Conservation (phyloP, 2,113 vertebrate genomes). For the Antennarius striatus region DNA sequence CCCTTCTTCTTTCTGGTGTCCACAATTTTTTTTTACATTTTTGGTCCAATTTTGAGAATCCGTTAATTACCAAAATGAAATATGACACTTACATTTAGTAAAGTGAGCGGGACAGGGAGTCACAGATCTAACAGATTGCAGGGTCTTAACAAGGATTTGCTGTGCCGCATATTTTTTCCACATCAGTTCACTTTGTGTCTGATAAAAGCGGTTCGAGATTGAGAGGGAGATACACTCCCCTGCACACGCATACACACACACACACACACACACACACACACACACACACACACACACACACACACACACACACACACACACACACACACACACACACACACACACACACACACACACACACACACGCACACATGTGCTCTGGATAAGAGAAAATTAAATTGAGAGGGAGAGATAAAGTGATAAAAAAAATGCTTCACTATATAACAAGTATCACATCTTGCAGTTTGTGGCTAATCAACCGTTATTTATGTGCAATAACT, state of each 20-base stretch:
- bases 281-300: no score
- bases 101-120: conserved; percentile 20
- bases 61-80: conserved; percentile 37
- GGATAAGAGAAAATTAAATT: conserved; percentile 9
- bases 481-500: conserved; percentile 1
- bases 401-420: not conserved
- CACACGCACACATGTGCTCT: not conserved
- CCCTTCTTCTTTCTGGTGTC: not conserved
- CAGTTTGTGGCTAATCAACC: not conserved
- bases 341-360: no score
- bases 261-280: no score
- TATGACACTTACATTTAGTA: conserved; percentile 13
- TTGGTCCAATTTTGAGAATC: not conserved
- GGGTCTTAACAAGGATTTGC: conserved; percentile 54
- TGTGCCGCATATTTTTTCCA: conserved; percentile 44
- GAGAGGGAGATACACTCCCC: conserved; percentile 7
- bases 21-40: not conserved
- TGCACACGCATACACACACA: no score
- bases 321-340: no score
- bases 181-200: conserved; percentile 46
- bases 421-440: not conserved
- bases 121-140: conserved; percentile 48
- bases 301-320: no score
- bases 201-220: conserved; percentile 52
- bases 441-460: not conserved